A percentile compares a stretch with the other conserved stretches of the same genome.
These are phyloP conservation scores for Enteromius argenteus DNA, from an alignment of 2,797 vertebrate genomes.

Conservation along the genomic window DNA sequence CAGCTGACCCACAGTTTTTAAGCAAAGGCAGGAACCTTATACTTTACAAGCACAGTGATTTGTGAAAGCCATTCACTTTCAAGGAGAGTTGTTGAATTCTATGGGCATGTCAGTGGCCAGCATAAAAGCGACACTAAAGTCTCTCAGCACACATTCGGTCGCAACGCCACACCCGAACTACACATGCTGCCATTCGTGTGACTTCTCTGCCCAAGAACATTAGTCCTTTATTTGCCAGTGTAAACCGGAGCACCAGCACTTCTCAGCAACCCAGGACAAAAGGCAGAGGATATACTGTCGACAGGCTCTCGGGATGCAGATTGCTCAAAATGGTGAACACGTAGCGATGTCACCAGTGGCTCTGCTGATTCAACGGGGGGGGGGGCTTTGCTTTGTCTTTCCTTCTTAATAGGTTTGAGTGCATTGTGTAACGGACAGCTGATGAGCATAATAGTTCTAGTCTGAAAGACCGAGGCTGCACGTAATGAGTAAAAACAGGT, in stretches of 20 bases:
- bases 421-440: constrained; percentile 33
- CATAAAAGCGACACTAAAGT: background rate
- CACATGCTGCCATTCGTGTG: constrained; percentile 11
- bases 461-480: constrained; percentile 24
- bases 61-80: constrained; percentile 8
- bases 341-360: constrained; percentile 41
- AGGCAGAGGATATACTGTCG: constrained; percentile 14
- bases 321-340: constrained; percentile 29
- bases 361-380: constrained; percentile 11
- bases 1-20: background rate
- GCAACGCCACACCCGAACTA: background rate
- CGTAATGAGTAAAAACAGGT: constrained; percentile 19
- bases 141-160: background rate
- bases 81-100: background rate
- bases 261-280: constrained; percentile 29
- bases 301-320: background rate
- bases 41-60: background rate
- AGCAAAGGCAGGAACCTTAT: background rate
- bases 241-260: constrained; percentile 1
- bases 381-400: constrained; percentile 42
- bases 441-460: constrained; percentile 35
- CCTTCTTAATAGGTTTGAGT: constrained; percentile 31
- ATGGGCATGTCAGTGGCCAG: background rate
- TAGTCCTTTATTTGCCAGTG: constrained; percentile 51
- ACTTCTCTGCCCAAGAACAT: constrained; percentile 20